Evolutionary conservation across 2,797 vertebrate species (phyloP).

Genomic region (Acipenser oxyrinchus): DNA sequence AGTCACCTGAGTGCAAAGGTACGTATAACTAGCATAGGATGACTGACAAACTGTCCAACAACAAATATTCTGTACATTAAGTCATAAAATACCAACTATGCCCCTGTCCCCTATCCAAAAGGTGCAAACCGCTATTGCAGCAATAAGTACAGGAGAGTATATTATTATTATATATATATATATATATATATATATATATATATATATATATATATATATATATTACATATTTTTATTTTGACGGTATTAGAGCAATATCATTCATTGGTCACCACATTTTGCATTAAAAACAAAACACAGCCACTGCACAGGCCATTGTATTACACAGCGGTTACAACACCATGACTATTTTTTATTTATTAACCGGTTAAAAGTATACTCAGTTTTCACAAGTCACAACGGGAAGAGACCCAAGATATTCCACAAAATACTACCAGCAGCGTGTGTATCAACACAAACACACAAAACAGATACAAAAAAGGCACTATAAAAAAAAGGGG

Average conservation of each 20-base stretch:
- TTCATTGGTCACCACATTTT: slow-evolving; percentile 26
- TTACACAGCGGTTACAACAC: slow-evolving; percentile 28
- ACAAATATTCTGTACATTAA: no score
- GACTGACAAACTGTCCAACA: no score
- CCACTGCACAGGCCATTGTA: slow-evolving; percentile 33
- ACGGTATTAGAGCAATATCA: slow-evolving; percentile 15
- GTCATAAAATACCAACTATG: no score
- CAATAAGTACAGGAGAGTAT: background rate
- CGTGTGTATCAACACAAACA: slow-evolving; percentile 50
- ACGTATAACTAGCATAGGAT: slow-evolving; percentile 38
- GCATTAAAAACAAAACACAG: slow-evolving; percentile 33
- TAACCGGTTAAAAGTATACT: no score
- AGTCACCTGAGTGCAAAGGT: slow-evolving; percentile 63
- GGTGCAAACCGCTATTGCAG: slow-evolving; percentile 1
- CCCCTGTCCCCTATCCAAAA: background rate
- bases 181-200: slow-evolving; percentile 5
- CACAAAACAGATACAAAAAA: slow-evolving; percentile 43
- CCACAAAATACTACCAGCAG: slow-evolving; percentile 7
- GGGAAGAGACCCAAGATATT: slow-evolving; percentile 22
- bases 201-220: slow-evolving; percentile 4
- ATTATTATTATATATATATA: background rate
- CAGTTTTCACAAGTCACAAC: no score
- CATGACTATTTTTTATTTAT: background rate
- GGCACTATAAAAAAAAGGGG: no score
- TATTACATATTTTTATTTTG: slow-evolving; percentile 6